Base-by-base conservation (phyloP, 2,888 invertebrate species). In the Dascillus cervinus region DNA sequence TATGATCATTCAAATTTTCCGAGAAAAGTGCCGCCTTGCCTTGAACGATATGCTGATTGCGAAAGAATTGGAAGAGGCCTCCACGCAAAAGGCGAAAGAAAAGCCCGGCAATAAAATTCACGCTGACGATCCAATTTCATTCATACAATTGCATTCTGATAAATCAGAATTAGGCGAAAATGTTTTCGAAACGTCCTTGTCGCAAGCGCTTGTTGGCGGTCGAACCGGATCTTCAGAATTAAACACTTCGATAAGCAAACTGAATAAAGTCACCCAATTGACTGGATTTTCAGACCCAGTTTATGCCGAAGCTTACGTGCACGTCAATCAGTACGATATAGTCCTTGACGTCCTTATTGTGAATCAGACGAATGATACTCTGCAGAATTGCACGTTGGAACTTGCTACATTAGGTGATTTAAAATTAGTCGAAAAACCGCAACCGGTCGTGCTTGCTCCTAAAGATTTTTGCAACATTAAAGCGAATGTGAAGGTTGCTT, bases 201-300 rank as follows among this genome's bases (percentile, higher is more conserved):
- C 79, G 35, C 90, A 88, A 57, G 95, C 94, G 1, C 72, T 95
- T 37, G 85, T 86, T 22, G 86, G 85, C 2, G 65, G 69, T 39
- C 53, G 67, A 11, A 42, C 41, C 11, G 53, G 55, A 3, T 56
- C 56, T 10, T 66, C 67, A 21, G 73, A 75, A 34, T 59, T 69
- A 15, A 65, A 68, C n/a, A 65, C 73, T 11, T 71, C 75, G 1
- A 65, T 68, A 24, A 77, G 69, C 46, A 78, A 75, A 48, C 57
- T 79, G 10, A 78, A 78, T 40, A 83, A 83, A 65, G 91, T 65
- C 4, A 92, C 94, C 19, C 98, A 98, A 65, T 72, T 99, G 55
- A 97, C 98, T 3, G 98, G 97, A 8, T 97, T 97, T 70, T 95
- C 95, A 0, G 98, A 99, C 72, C 97, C 98, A 0, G 96, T 99